phyloP scores from a whole-genome alignment of 2,113 vertebrate genomes.

The Haemorhous mexicanus region DNA sequence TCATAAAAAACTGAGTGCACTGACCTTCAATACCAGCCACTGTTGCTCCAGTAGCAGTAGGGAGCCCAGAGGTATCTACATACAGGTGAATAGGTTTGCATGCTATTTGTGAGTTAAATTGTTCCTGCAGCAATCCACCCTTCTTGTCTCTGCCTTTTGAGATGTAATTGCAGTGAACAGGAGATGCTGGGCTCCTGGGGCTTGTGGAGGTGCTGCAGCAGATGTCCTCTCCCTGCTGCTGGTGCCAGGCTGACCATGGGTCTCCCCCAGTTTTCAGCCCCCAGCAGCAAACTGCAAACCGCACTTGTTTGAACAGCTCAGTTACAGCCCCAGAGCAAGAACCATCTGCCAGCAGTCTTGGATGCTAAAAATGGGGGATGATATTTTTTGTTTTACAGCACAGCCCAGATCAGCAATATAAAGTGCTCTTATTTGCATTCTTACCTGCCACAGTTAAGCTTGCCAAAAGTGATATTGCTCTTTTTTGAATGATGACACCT shows the following conservation, averaged over 20 bases:
- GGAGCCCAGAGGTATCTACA: background rate
- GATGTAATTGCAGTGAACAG: background rate
- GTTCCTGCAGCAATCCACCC: background rate
- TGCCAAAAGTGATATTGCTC: background rate
- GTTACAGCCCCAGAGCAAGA: background rate
- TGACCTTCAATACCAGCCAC: background rate
- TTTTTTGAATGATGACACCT: background rate
- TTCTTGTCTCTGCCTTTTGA: background rate
- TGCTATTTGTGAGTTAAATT: background rate
- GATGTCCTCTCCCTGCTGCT: background rate
- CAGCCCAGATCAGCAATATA: background rate
- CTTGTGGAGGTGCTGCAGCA: background rate
- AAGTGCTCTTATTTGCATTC: background rate
- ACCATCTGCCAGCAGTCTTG: background rate
- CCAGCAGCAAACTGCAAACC: background rate
- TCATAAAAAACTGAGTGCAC: background rate
- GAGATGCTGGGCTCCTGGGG: background rate
- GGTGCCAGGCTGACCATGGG: rapidly evolving
- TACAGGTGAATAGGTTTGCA: background rate
- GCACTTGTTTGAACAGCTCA: background rate
- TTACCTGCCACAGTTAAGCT: slow-evolving; percentile 22
- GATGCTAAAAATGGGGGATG: background rate
- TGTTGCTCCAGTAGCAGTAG: background rate
- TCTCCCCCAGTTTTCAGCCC: background rate
- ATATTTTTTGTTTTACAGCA: background rate